Evolutionary conservation across 2,113 vertebrate species (phyloP).

Genomic region (Uria aalge): DNA sequence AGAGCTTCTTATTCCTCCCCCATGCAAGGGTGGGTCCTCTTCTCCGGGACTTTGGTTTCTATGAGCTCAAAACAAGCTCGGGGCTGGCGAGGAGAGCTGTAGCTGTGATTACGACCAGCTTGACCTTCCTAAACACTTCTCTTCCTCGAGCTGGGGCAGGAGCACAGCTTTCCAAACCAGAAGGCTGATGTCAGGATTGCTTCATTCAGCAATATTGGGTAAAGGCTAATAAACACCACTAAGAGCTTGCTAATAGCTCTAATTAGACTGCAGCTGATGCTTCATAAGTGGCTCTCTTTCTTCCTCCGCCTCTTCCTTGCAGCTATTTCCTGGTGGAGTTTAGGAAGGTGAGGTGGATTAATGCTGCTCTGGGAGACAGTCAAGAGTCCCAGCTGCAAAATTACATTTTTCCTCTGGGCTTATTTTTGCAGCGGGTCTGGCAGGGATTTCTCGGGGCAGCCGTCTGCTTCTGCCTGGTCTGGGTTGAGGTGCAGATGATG

Average conservation of each 20-base stretch:
- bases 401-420: not conserved
- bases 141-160: not conserved
- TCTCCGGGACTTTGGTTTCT: not conserved
- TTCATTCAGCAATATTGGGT: not conserved
- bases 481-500: not conserved
- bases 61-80: not conserved
- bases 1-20: not conserved
- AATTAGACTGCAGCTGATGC: constrained; percentile 55
- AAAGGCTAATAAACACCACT: constrained; percentile 35
- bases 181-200: constrained; percentile 26
- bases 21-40: not conserved
- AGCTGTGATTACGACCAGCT: not conserved
- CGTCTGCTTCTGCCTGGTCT: not conserved
- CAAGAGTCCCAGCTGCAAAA: not conserved
- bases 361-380: not conserved
- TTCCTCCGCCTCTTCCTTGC: not conserved
- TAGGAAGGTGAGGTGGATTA: constrained; percentile 45
- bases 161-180: not conserved
- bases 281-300: constrained; percentile 35
- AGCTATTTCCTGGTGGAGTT: constrained; percentile 40
- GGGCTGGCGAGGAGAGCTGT: not conserved
- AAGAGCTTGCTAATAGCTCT: constrained; percentile 55
- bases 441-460: not conserved
- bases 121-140: not conserved
- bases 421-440: not conserved